A percentile compares a stretch with the other conserved stretches of the same genome.
Conservation (phyloP, 37 sponge, comb jelly and placozoan species). For the Chondrilla cf. caribensis region DNA sequence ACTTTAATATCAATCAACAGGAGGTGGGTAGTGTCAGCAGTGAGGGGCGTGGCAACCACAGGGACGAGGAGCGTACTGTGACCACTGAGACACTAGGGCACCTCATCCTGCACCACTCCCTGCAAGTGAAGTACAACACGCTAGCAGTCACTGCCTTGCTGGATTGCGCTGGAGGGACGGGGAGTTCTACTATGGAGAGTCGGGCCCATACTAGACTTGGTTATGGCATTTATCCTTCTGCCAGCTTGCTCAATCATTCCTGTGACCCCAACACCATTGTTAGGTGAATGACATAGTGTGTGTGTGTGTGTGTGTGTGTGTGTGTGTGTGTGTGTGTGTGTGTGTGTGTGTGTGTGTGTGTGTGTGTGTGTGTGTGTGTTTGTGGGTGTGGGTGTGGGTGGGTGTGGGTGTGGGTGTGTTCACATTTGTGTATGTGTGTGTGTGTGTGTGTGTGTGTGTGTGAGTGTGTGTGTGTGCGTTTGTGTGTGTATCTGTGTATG, state of each 20-base stretch:
- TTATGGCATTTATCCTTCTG: conserved; percentile 38
- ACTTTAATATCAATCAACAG: not conserved
- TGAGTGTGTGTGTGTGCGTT: conserved; percentile 15
- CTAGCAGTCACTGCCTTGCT: conserved; percentile 45
- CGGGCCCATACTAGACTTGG: conserved; percentile 37
- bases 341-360: conserved; percentile 6
- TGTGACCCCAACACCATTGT: conserved; percentile 59
- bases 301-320: conserved; percentile 21
- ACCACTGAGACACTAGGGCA: not conserved
- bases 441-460: conserved; percentile 22
- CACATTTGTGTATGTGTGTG: not conserved
- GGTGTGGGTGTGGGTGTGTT: not conserved
- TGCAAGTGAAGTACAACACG: conserved; percentile 56
- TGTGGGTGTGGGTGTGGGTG: not conserved
- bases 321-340: conserved; percentile 9
- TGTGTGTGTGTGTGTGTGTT: conserved; percentile 12
- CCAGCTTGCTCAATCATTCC: conserved; percentile 71
- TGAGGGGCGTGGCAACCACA: not conserved
- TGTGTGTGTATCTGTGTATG: too few relatives aligned
- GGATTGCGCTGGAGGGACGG: not conserved
- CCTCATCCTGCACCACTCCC: conserved; percentile 51
- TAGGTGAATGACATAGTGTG: conserved; percentile 52
- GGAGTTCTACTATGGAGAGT: not conserved
- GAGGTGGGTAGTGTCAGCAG: not conserved
- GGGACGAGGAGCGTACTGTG: not conserved